Evolutionary conservation across 2,888 invertebrate genomes (phyloP), one percentile per base, ranked within the genome.

Genomic region (Chloroclysta siterata): DNA sequence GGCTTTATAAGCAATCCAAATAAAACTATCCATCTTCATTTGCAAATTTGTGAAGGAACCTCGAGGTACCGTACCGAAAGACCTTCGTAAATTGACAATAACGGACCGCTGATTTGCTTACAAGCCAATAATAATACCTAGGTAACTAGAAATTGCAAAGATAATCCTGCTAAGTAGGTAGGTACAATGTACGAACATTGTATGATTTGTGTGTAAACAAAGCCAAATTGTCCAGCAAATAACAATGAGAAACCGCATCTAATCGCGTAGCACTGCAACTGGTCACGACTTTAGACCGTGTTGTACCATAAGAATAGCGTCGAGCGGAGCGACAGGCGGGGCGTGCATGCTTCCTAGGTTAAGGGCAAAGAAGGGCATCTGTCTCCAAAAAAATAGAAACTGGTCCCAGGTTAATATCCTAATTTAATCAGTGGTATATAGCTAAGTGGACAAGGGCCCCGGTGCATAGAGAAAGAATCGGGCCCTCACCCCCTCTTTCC

Each of bases 171-270:
- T 50, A 63, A 53, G 50, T 53, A 54, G 28, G n/a, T 53, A 47
- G 22, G 41, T 11, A 66, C 66, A 71, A 61, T 53, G 60, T 65
- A 63, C 50, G 47, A 52, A 54, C 52, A 22, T 57, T 48, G 60
- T 62, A 62, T 46, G 46, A 46, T 46, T 46, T 17, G 46, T 46
- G 69, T 64, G 72, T 71, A 68, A 66, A 66, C 69, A 72, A 68
- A 72, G 64, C 67, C 64, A 72, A 72, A 73, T 72, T 68, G 69
- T 69, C 57, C 55, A 57, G 60, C 71, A 69, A 72, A 69, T 72
- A 72, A 63, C 64, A 70, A 68, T 70, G 66, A 36, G 64, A 71
- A 71, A 76, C 77, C 77, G 60, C 72, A 72, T 58, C 72, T 70
- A 75, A 75, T 74, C 60, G 66, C 53, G 44, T 60, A 56, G 65